These are phyloP conservation scores for Gobius niger DNA, from an alignment of 2,113 vertebrate species.

Conservation along the genomic window DNA sequence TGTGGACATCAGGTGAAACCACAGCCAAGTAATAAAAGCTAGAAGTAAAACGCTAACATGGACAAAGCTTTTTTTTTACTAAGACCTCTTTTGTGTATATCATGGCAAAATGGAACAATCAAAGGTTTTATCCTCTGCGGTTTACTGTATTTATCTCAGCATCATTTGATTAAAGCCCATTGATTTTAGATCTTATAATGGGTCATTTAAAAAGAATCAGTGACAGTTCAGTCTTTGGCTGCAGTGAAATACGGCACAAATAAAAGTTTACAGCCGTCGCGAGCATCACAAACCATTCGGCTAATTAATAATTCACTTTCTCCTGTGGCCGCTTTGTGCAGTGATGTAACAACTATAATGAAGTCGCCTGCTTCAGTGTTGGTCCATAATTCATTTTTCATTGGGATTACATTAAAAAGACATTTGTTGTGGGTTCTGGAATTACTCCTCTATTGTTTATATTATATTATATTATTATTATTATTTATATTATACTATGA, in stretches of 20 bases:
- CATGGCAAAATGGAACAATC: neutral
- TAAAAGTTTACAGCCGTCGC: constrained; percentile 12
- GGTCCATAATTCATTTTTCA: neutral
- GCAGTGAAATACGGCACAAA: constrained; percentile 12
- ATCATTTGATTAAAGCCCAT: constrained; percentile 7
- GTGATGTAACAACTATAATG: neutral
- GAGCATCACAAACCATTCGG: constrained; percentile 5
- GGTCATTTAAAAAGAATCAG: constrained; percentile 9
- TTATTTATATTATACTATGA: too few species aligned
- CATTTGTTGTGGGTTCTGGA: too few species aligned
- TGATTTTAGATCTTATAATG: constrained; percentile 6
- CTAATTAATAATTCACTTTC: constrained; percentile 12
- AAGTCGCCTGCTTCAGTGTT: neutral
- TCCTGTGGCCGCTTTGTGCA: constrained; percentile 2
- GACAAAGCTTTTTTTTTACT: neutral
- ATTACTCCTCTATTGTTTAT: too few species aligned
- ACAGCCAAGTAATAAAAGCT: neutral
- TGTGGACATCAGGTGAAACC: constrained; percentile 1
- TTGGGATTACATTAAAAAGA: neutral
- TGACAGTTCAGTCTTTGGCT: constrained; percentile 3
- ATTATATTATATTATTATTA: too few species aligned
- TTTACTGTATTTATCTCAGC: neutral
- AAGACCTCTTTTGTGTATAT: too few species aligned
- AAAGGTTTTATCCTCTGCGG: neutral
- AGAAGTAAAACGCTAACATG: neutral